phyloP scores from a whole-genome alignment of 2,113 vertebrate genomes.

The Kryptolebias marmoratus region DNA sequence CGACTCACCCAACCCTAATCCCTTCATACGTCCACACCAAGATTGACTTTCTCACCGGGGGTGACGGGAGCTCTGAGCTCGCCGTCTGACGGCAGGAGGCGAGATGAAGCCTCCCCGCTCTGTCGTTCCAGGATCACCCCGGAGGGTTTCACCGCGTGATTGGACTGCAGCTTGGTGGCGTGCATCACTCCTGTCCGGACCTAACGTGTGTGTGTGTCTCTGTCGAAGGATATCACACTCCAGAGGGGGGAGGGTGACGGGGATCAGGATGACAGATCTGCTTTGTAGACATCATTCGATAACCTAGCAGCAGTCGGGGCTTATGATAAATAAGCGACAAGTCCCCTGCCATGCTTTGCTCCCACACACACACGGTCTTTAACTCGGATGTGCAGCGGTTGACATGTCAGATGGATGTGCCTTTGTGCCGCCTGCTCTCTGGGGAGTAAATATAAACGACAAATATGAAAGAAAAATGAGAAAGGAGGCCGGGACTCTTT shows the following conservation, averaged over 20 bases:
- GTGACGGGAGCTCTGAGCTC: neutral
- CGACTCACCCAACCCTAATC: conserved; percentile 59
- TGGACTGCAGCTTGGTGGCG: conserved; percentile 42
- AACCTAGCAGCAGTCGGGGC: conserved; percentile 19
- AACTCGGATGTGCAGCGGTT: conserved; percentile 15
- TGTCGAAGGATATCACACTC: conserved; percentile 7
- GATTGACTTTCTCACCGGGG: conserved; percentile 26
- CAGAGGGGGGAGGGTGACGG: conserved; percentile 14
- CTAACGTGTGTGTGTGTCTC: neutral
- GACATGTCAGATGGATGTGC: conserved; percentile 61
- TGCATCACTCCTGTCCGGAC: conserved; percentile 11
- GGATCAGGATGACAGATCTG: conserved; percentile 43
- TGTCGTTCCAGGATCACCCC: conserved; percentile 14
- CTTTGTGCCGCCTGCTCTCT: conserved; percentile 41
- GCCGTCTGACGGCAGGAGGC: neutral
- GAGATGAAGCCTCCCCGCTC: neutral
- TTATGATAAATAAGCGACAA: conserved; percentile 51
- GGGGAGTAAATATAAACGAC: conserved; percentile 11
- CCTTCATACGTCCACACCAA: conserved; percentile 2
- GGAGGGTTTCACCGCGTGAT: conserved; percentile 13
- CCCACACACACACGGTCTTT: conserved; percentile 8
- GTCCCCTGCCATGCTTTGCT: conserved; percentile 31
- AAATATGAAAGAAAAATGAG: conserved; percentile 23
- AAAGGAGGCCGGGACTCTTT: neutral
- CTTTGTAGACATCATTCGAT: conserved; percentile 42